phyloP scores from a whole-genome alignment of 2,113 vertebrate species.

The Cyprinodon brontotheroides region DNA sequence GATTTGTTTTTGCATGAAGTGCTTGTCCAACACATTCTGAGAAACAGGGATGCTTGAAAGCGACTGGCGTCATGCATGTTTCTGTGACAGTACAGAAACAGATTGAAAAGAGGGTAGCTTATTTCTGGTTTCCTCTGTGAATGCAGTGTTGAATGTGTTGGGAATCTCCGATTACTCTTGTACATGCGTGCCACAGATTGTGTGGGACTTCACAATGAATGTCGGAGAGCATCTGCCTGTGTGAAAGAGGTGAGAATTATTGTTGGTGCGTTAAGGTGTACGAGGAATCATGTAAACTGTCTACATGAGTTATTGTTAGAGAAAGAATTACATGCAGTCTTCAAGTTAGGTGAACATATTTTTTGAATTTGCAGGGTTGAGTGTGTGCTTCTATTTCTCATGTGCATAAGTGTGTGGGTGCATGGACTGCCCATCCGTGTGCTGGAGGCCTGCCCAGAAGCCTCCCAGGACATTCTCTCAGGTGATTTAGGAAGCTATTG shows the following conservation, averaged over 20 bases:
- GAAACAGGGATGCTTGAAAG: constrained; percentile 3
- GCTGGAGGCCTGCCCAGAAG: constrained; percentile 49
- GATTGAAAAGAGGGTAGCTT: constrained; percentile 18
- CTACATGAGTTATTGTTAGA: constrained; percentile 2
- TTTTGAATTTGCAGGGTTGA: not conserved
- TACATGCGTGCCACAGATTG: constrained; percentile 8
- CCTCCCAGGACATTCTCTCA: constrained; percentile 44
- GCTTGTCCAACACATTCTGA: constrained; percentile 2
- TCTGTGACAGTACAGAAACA: constrained; percentile 11
- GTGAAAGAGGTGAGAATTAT: constrained; percentile 48
- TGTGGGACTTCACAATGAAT: constrained; percentile 33
- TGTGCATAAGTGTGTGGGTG: constrained; percentile 20
- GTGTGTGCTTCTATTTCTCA: constrained; percentile 3
- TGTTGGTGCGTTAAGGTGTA: constrained; percentile 12
- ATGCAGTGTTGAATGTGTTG: constrained; percentile 14
- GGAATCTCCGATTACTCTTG: not conserved
- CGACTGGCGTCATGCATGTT: not conserved
- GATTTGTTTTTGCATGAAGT: constrained; percentile 4
- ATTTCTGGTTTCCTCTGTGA: constrained; percentile 31
- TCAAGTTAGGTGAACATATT: constrained; percentile 23
- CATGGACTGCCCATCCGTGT: constrained; percentile 27
- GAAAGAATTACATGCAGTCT: constrained; percentile 10
- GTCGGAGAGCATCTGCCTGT: constrained; percentile 11
- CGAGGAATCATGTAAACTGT: not conserved
- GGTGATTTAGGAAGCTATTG: constrained; percentile 71